Conservation (phyloP, 1,140 invertebrate genomes). For the Piezodorus guildinii region DNA sequence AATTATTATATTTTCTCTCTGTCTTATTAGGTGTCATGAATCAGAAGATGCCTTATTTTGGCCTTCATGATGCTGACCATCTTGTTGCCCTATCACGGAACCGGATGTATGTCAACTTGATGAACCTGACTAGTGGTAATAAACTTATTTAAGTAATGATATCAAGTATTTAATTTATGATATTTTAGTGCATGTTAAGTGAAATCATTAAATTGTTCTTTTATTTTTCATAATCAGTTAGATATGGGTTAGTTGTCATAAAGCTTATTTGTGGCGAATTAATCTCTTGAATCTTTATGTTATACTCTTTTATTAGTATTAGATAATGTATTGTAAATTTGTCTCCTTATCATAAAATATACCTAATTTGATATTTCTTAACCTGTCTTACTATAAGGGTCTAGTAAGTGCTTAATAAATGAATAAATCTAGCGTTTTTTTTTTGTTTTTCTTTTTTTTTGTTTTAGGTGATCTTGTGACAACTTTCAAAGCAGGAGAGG, state of each 20-base stretch:
- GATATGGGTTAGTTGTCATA: too few species aligned
- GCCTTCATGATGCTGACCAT: conserved; percentile 64
- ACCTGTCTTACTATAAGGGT: neutral
- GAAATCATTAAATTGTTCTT: neutral
- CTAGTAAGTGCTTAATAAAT: neutral
- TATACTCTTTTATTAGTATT: too few species aligned
- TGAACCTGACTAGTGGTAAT: conserved; percentile 57
- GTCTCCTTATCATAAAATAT: too few species aligned
- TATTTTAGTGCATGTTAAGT: too few species aligned
- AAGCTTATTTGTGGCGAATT: too few species aligned
- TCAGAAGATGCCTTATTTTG: conserved; percentile 83
- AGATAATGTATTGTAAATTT: too few species aligned
- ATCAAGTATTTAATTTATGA: neutral
- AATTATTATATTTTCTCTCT: neutral
- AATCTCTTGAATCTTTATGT: too few species aligned
- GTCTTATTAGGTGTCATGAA: conserved; percentile 60
- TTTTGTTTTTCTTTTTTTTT: neutral
- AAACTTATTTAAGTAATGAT: neutral
- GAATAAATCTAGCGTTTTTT: too few species aligned
- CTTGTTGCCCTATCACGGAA: conserved; percentile 71
- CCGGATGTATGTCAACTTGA: conserved; percentile 81
- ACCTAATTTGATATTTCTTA: too few species aligned
- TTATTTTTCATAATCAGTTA: neutral
- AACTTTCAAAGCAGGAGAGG: conserved; percentile 77
- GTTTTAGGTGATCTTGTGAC: conserved; percentile 59